Conservation (phyloP, 2,797 vertebrate genomes). For the Anableps anableps region DNA sequence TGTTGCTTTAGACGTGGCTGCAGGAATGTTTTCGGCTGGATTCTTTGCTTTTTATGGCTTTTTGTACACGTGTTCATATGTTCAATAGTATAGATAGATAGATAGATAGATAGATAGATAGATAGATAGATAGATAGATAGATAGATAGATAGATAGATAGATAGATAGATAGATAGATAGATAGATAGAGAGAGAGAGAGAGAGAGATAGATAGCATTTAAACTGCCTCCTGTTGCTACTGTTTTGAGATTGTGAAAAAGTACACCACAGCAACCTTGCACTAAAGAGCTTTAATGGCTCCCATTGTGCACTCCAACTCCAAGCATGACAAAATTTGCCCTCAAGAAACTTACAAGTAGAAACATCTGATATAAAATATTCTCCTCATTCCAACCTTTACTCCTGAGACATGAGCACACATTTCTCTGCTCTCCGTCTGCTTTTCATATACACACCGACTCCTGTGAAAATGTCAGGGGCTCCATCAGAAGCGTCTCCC, state of each 20-base stretch:
- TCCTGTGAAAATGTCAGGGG: constrained; percentile 76
- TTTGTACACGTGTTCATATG: too few species aligned
- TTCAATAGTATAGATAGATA: too few species aligned
- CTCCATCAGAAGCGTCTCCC: constrained; percentile 63
- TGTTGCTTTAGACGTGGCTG: too few species aligned
- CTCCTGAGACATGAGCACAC: constrained; percentile 42
- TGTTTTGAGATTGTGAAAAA: constrained; percentile 2
- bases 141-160: too few species aligned
- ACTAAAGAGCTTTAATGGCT: constrained; percentile 38
- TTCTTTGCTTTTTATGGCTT: too few species aligned
- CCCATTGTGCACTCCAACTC: constrained; percentile 22
- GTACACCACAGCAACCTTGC: constrained; percentile 11
- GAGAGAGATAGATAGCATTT: too few species aligned
- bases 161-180: too few species aligned
- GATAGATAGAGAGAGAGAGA: too few species aligned
- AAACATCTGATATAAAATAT: constrained; percentile 47
- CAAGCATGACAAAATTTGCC: constrained; percentile 22
- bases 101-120: not conserved
- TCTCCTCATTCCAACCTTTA: constrained; percentile 43
- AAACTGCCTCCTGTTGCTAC: not conserved
- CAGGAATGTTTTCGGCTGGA: too few species aligned
- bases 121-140: not conserved
- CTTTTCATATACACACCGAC: constrained; percentile 46
- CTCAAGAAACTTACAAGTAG: constrained; percentile 17
- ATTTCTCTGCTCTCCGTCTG: constrained; percentile 23